A percentile compares a stretch with the other conserved stretches of the same genome.
Evolutionary conservation across 1,140 invertebrate genomes (phyloP).

Genomic region (Rhopalosiphum padi): DNA sequence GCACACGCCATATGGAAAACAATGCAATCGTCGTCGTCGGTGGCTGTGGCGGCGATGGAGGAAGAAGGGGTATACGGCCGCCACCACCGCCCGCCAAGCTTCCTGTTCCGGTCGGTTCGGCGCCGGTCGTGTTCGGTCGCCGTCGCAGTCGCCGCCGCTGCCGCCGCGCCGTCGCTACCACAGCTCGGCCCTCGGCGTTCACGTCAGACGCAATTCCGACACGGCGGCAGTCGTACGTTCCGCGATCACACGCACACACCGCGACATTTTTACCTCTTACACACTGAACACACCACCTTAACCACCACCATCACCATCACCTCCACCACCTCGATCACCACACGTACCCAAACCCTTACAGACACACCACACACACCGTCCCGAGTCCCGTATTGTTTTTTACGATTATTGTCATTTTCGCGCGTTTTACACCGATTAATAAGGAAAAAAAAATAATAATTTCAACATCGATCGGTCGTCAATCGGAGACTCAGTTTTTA

Average conservation of each 20-base stretch:
- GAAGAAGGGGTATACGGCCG: neutral
- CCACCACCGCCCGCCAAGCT: constrained; percentile 41
- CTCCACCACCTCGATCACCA: neutral
- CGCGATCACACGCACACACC: constrained; percentile 53
- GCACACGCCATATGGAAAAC: constrained; percentile 28
- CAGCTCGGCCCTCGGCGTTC: constrained; percentile 38
- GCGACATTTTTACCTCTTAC: constrained; percentile 53
- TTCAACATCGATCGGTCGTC: neutral
- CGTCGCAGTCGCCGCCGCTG: constrained; percentile 1
- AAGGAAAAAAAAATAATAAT: neutral
- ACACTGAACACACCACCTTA: constrained; percentile 35
- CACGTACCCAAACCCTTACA: neutral
- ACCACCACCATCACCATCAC: neutral
- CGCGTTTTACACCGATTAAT: neutral
- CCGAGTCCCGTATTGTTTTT: constrained; percentile 25
- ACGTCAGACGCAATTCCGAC: constrained; percentile 52
- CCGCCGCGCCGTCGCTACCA: constrained; percentile 46
- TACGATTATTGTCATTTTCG: neutral
- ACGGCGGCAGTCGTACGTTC: constrained; percentile 55
- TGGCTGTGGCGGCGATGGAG: neutral
- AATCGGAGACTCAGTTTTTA: neutral
- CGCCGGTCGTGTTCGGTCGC: constrained; percentile 51
- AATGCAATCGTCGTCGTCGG: constrained; percentile 31
- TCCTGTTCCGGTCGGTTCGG: constrained; percentile 56
- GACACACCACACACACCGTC: neutral